Evolutionary conservation across 2,797 vertebrate genomes (phyloP).

Genomic region (Vireo griseus): DNA sequence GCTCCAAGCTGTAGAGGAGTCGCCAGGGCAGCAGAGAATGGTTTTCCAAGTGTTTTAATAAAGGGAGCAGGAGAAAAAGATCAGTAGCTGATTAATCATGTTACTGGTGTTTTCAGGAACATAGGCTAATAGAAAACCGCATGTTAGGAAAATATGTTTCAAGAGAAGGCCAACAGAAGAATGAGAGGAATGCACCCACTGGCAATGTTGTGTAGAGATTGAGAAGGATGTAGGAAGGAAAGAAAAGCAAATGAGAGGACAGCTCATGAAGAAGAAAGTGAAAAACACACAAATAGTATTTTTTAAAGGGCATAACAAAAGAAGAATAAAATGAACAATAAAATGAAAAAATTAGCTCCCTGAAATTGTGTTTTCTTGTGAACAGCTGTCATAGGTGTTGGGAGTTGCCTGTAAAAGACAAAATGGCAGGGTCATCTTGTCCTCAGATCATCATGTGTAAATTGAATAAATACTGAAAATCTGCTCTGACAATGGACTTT

Average conservation of each 20-base stretch:
- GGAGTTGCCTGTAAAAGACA: background rate
- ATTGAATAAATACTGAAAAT: background rate
- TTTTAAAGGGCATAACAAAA: background rate
- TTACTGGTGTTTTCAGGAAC: constrained; percentile 22
- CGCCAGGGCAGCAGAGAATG: background rate
- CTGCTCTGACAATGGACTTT: background rate
- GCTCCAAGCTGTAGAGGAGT: background rate
- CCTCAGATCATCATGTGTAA: background rate
- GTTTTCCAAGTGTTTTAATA: constrained; percentile 1
- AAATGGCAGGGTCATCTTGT: background rate
- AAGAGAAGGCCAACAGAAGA: background rate
- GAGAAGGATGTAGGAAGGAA: background rate
- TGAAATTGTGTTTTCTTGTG: background rate
- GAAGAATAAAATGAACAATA: background rate
- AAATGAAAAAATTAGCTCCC: background rate
- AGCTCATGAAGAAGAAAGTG: background rate
- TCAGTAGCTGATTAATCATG: constrained; percentile 28
- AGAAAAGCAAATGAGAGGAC: background rate
- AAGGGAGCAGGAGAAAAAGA: constrained; percentile 19
- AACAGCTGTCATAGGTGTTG: background rate
- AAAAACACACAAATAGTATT: background rate
- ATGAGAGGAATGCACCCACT: background rate
- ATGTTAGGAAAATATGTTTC: constrained; percentile 7
- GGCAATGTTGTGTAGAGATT: background rate
- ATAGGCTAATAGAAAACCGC: constrained; percentile 9